Evolutionary conservation across 1,140 invertebrate genomes (phyloP), one percentile per base, ranked within the genome.

Genomic region (Conus ventricosus): DNA sequence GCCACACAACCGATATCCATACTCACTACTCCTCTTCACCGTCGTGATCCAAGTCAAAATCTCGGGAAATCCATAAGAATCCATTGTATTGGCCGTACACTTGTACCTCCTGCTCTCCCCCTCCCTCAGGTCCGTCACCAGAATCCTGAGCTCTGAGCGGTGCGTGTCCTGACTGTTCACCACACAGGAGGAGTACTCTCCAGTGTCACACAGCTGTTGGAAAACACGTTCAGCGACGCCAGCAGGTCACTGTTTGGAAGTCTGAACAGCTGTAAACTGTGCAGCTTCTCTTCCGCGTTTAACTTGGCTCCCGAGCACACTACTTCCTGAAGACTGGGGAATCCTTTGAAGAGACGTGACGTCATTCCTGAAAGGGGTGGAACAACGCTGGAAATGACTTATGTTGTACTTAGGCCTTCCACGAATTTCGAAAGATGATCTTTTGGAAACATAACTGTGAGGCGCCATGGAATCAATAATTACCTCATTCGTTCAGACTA

Each of bases 291-390:
- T 78, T 87, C 71, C 20, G 85, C 51, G 5, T 87, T 51, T 20
- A 87, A 27, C 15, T 80, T 78, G 20, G 4, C 11, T 25, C 85
- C 85, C n/a, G 75, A 71, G 23, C 85, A 87, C 10, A 55, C n/a
- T n/a, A 87, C n/a, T 80, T 87, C 85, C n/a, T 87, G 67, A 15
- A 87, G 20, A 75, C 85, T 87, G 3, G 85, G 67, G 10, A 87
- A 55, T 4, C 75, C 71, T 27, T 78, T 75, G 27, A 80, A 87
- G 11, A 57, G n/a, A n/a, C 54, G 39, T 23, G 75, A 76, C 51
- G 54, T 87, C 85, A 87, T 57, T 5, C 85, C 85, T 87, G 84
- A 6, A 78, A 75, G 25, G 7, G 25, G 39, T 39, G 39, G 39
- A 39, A 39, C 39, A 39, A 39, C 15, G 81, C 13, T 11, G 39